These are phyloP conservation scores for Orussus abietinus DNA, from an alignment of 1,140 invertebrate genomes.

Conservation along the genomic window DNA sequence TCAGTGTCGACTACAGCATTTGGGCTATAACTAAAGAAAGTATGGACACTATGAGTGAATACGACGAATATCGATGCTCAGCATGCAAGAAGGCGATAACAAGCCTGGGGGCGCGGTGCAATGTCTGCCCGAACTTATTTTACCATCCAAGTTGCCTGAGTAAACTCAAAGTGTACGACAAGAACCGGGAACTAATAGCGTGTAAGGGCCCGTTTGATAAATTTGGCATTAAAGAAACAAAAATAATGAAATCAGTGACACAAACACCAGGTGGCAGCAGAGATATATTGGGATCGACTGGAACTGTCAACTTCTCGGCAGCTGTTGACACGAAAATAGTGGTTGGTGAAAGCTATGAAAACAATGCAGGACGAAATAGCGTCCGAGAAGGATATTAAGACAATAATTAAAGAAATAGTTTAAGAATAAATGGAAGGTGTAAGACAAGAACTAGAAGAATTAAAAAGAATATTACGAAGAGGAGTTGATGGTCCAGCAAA, in stretches of 20 bases:
- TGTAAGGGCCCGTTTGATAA: slow-evolving; percentile 9
- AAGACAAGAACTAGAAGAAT: slow-evolving; percentile 11
- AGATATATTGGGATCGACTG: slow-evolving; percentile 9
- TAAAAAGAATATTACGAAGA: slow-evolving; percentile 10
- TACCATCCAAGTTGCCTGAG: slow-evolving; percentile 7
- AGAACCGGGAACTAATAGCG: slow-evolving; percentile 3
- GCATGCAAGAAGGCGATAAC: slow-evolving; percentile 11
- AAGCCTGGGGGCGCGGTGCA: slow-evolving; percentile 1
- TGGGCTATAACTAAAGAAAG: neutral
- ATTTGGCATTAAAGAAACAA: no score
- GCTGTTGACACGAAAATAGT: slow-evolving; percentile 11
- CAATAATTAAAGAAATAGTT: slow-evolving; percentile 11
- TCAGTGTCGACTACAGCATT: neutral
- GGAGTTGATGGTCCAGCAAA: neutral
- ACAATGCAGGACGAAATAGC: slow-evolving; percentile 12
- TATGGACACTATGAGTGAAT: slow-evolving; percentile 4
- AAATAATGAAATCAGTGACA: neutral
- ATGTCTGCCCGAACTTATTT: slow-evolving; percentile 7
- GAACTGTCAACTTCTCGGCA: neutral
- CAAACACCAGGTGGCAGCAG: neutral
- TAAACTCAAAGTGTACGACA: slow-evolving; percentile 5
- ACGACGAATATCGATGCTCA: slow-evolving; percentile 11
- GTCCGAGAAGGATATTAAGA: slow-evolving; percentile 9
- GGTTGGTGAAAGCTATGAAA: slow-evolving; percentile 11
- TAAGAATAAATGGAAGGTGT: slow-evolving; percentile 1